These are phyloP conservation scores for Axinella damicornis DNA, from an alignment of 37 sponge, comb jelly and placozoan genomes.

Conservation along the genomic window DNA sequence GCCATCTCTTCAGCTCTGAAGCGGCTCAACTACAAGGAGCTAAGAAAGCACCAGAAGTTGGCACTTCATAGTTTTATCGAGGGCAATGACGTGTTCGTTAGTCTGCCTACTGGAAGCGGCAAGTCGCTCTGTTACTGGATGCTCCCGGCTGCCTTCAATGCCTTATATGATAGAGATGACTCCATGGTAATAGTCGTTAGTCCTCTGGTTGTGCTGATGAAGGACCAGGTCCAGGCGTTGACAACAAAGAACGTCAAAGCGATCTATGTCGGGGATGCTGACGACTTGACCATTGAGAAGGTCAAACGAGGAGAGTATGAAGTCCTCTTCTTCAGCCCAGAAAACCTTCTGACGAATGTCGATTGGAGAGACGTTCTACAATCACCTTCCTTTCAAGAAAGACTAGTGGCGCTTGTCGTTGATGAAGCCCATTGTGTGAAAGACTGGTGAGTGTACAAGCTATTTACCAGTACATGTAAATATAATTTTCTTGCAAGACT, in stretches of 20 bases:
- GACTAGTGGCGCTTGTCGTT: constrained; percentile 6
- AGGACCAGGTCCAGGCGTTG: neutral
- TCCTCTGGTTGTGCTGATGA: constrained; percentile 16
- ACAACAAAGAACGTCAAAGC: neutral
- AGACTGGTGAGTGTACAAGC: constrained; percentile 1
- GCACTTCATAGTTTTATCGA: no score
- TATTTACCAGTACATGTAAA: neutral
- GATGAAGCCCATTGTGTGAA: constrained; percentile 30
- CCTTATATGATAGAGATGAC: neutral
- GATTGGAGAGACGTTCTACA: constrained; percentile 7
- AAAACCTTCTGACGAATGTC: neutral
- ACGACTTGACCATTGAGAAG: neutral
- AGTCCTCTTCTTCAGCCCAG: constrained; percentile 14
- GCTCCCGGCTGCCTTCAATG: neutral
- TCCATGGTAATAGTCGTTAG: neutral
- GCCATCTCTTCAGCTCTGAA: no score
- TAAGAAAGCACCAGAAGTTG: no score
- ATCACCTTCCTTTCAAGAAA: neutral
- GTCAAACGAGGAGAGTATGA: neutral
- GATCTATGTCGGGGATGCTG: neutral
- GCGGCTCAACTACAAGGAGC: no score
- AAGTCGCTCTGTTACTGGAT: constrained; percentile 7
- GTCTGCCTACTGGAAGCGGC: no score
- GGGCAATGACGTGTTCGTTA: no score
- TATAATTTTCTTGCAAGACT: neutral